These are phyloP conservation scores for Pegoplata infirma DNA, from an alignment of 2,888 invertebrate genomes.

Conservation along the genomic window DNA sequence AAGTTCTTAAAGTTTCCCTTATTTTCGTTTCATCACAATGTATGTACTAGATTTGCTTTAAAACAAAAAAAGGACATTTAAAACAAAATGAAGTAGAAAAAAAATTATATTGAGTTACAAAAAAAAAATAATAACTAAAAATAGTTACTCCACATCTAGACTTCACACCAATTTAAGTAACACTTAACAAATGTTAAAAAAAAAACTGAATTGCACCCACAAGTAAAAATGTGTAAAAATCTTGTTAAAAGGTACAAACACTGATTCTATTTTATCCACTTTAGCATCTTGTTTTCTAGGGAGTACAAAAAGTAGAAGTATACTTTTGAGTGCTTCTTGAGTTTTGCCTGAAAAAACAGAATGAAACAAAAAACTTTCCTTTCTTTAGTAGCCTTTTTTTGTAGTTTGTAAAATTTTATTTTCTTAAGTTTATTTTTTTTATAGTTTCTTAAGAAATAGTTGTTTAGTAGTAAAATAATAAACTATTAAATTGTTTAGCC, in stretches of 20 bases:
- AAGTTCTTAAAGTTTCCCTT: background rate
- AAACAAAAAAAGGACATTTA: background rate
- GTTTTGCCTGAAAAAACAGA: background rate
- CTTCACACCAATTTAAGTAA: conserved; percentile 55
- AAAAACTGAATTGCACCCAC: conserved; percentile 51
- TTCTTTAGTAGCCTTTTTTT: conserved; percentile 32
- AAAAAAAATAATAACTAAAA: background rate
- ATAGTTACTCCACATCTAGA: conserved; percentile 21
- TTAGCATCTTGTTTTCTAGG: background rate
- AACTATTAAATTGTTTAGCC: conserved; percentile 17
- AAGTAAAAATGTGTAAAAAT: conserved; percentile 41
- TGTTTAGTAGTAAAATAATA: conserved; percentile 32
- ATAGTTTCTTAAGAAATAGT: conserved; percentile 27
- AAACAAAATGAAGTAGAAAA: background rate
- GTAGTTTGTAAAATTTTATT: conserved; percentile 1
- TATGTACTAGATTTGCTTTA: background rate
- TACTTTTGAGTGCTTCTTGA: conserved; percentile 47
- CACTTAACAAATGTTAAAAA: conserved; percentile 46
- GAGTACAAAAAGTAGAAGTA: conserved; percentile 24
- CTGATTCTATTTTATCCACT: background rate
- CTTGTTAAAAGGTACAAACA: conserved; percentile 35
- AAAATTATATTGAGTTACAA: background rate
- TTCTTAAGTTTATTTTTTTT: conserved; percentile 8
- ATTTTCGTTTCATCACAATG: background rate
- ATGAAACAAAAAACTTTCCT: conserved; percentile 33